Evolutionary conservation across 2,113 vertebrate species (phyloP), one percentile per base, ranked within the genome.

Genomic region (Mesitornis unicolor): DNA sequence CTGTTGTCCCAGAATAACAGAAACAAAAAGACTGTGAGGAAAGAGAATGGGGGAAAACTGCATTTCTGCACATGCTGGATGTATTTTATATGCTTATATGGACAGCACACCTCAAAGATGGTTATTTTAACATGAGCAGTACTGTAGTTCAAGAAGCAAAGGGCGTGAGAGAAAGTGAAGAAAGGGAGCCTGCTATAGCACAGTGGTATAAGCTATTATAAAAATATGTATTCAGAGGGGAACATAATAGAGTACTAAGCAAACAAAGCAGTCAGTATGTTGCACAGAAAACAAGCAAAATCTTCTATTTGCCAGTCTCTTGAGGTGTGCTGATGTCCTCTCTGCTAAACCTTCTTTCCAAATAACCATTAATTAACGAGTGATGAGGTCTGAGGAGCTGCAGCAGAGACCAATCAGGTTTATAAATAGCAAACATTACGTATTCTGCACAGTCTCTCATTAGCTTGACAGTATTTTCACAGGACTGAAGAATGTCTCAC

Each of bases 401-500:
- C 63, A 73, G 67, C 74, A 90, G 15, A 83, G 61, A 83, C 48
- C 53, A 56, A n/a, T 26, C 36, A 76, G 54, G 54, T 77, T 81
- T 93, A 97, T 84, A 95, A 97, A 93, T 21, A 93, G 87, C 53
- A 76, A 92, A 53, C 59, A 13, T 7, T 40, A 50, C 9, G 1
- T 22, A 61, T 22, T 53, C 67, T 73, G 67, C 4, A 10, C 21
- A 50, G 45, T 11, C 67, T 53, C 74, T 76, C 42, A 86, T 29
- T 65, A 86, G 70, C 61, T 47, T 80, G n/a, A 92, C 4, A 13
- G 83, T 24, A 43, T 88, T 90, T 90, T 54, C 75, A 74, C 7
- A 15, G 67, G 86, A 45, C 85, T 92, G 90, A 93, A 93, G 83
- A 94, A 94, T 84, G 90, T 83, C 85, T 92, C 79, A 90, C 79